Base-by-base conservation (phyloP, 2,113 vertebrate genomes). In the Thamnophis sirtalis region DNA sequence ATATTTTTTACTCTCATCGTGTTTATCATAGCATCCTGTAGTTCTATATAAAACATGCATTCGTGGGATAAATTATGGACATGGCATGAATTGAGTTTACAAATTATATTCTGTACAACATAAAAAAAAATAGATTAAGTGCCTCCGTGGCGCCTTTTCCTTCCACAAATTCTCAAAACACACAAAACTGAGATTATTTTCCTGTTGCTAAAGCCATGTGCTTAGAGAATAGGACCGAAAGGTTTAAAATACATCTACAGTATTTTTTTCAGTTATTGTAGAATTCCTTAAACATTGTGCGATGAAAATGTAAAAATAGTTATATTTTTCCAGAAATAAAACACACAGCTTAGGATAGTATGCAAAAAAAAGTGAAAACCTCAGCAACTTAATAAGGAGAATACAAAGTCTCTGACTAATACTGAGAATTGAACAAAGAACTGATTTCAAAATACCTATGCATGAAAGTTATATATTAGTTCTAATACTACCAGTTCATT, bases 21-120 rank as follows among this genome's bases (percentile, higher is more conserved):
- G 97, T 98, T 96, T 96, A 97, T 96, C 97, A 97, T 95, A 94
- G 91, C 97, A 97, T 97, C 98, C 97, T 97, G 96, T 97, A 98
- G 97, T 98, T 97, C 97, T 97, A 98, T 80, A 80, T 96, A 97
- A 98, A 98, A 98, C 98, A 98, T 98, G 98, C 98, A 98, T 96
- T 97, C 97, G 98, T 97, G 98, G 98, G 97, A 96, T 97, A 96
- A 89, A 97, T 98, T 97, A 98, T 98, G 98, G 98, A 98, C 98
- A 98, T 95, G 97, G 98, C 97, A 98, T 98, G 98, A 98, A 96
- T 96, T 96, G 96, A 98, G 97, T 97, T 98, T 97, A 97, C 97
- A 98, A 98, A 98, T 98, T 98, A 98, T 97, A 96, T 94, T 97
- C 97, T 97, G 96, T 97, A 98, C 97, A 98, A 97, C 93, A 97